Conservation (phyloP, 2,113 vertebrate species). For the Perca schrenkii region DNA sequence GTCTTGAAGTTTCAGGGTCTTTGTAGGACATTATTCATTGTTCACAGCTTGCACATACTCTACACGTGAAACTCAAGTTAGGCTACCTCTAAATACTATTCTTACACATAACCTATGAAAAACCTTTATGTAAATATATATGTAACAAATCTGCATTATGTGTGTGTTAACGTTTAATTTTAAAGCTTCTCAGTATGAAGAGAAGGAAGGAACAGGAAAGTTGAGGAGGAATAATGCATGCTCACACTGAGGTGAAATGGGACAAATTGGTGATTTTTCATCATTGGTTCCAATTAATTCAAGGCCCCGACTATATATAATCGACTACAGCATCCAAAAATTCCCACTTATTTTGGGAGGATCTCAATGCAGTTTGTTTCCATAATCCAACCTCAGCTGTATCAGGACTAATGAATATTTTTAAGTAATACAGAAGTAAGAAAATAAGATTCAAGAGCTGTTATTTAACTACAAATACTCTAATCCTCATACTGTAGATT, state of each 20-base stretch:
- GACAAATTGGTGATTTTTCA: slow-evolving; percentile 1
- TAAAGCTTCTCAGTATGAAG: not conserved
- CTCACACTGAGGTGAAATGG: not conserved
- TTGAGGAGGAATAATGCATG: not conserved
- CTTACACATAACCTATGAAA: not conserved
- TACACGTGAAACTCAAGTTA: slow-evolving; percentile 9
- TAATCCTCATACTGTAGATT: too few relatives aligned
- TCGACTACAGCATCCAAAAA: not conserved
- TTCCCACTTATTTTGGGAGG: not conserved
- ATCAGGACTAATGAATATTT: not conserved
- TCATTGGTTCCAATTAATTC: not conserved
- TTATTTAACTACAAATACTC: not conserved
- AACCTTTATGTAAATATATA: not conserved
- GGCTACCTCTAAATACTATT: not conserved
- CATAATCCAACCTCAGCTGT: not conserved
- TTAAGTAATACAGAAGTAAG: slow-evolving; percentile 2
- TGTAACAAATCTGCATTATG: not conserved
- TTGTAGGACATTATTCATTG: not conserved
- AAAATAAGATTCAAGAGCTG: not conserved
- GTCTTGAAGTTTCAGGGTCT: slow-evolving; percentile 3
- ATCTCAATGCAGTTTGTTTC: not conserved
- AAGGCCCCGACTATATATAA: not conserved
- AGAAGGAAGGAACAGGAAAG: not conserved
- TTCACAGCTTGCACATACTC: not conserved
- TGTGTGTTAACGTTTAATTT: not conserved